Conservation (phyloP, 2,888 invertebrate genomes). For the Dicycla oo region DNA sequence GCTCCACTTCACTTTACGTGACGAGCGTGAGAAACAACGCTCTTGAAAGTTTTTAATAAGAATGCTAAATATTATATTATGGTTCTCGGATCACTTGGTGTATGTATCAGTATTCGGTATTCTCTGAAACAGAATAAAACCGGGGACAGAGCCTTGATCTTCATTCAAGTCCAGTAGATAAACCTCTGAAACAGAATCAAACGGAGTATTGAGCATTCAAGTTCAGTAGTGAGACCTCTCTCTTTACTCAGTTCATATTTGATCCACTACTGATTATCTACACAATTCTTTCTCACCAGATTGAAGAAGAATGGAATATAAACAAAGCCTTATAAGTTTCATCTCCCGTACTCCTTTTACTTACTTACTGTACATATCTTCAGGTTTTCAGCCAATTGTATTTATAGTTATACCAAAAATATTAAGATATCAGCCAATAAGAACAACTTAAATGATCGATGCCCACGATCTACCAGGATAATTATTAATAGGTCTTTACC, state of each 20-base stretch:
- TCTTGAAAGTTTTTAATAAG: slow-evolving; percentile 62
- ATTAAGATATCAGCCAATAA: slow-evolving; percentile 3
- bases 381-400: neutral
- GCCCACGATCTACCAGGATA: slow-evolving; percentile 4
- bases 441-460: neutral
- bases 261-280: neutral
- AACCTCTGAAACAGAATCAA: neutral
- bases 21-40: slow-evolving; percentile 69
- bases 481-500: too few species aligned
- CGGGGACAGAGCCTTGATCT: neutral
- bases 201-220: neutral
- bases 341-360: neutral
- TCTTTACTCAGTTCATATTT: neutral
- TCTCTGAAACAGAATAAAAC: neutral
- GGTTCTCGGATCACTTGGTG: slow-evolving; percentile 29
- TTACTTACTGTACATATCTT: neutral
- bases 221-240: neutral
- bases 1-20: slow-evolving; percentile 74
- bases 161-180: neutral
- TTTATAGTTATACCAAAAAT: neutral
- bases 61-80: slow-evolving; percentile 54
- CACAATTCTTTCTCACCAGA: neutral
- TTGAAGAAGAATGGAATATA: neutral
- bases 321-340: neutral
- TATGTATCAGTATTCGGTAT: slow-evolving; percentile 1